A percentile compares a stretch with the other conserved stretches of the same genome.
Conservation (phyloP, 2,113 vertebrate species). For the Osmerus eperlanus region DNA sequence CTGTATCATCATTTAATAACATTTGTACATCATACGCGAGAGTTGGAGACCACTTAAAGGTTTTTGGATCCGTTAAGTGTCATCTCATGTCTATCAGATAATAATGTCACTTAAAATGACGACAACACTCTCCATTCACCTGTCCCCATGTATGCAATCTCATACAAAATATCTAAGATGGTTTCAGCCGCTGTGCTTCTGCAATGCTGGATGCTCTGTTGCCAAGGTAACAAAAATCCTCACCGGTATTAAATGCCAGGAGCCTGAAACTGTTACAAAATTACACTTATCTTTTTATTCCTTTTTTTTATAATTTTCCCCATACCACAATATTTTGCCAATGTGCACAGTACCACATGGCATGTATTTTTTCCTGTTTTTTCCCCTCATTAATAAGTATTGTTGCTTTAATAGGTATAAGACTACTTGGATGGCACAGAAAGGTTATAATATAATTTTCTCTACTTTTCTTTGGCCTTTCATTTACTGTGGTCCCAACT, state of each 20-base stretch:
- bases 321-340: conserved; percentile 39
- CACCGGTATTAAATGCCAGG: conserved; percentile 64
- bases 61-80: background rate
- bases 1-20: conserved; percentile 28
- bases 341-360: conserved; percentile 25
- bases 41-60: background rate
- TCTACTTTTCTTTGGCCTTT: too few species aligned
- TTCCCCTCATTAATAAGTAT: conserved; percentile 32
- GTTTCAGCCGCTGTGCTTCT: conserved; percentile 49
- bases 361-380: conserved; percentile 22
- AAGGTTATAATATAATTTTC: too few species aligned
- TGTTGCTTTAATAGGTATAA: background rate
- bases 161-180: conserved; percentile 73
- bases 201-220: conserved; percentile 70
- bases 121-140: conserved; percentile 37
- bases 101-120: conserved; percentile 53
- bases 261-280: conserved; percentile 55
- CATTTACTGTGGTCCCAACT: background rate
- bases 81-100: conserved; percentile 17
- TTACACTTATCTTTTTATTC: conserved; percentile 56
- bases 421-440: too few species aligned
- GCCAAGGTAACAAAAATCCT: conserved; percentile 75
- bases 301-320: conserved; percentile 48
- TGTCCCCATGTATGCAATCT: conserved; percentile 67
- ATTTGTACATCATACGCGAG: conserved; percentile 4